Evolutionary conservation across 1,140 invertebrate genomes (phyloP), one percentile per base, ranked within the genome.

Genomic region (Cepaea nemoralis): DNA sequence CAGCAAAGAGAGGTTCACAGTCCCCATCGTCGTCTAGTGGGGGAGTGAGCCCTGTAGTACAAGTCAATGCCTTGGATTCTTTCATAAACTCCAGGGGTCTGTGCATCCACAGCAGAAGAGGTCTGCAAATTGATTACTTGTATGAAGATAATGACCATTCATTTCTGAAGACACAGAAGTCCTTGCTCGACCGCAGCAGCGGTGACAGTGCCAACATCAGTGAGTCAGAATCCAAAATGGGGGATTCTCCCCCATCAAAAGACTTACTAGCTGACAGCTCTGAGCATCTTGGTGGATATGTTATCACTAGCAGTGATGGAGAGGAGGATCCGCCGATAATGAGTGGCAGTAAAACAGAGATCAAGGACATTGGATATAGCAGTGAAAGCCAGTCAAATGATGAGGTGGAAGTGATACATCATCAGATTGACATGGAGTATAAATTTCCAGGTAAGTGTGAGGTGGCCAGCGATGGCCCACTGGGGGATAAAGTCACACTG

Each of bases 331-430:
- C 55, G 8, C 77, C 59, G 16, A 27, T 42, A 14, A 40, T 79
- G 35, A 78, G 77, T 22, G 39, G 82, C 71, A 80, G 33, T 19
- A 86, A 84, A 50, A 82, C 74, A 35, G 87, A 87, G 59, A 78
- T 80, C 42, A 87, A 87, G 70, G 91, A 91, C 83, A 85, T 91
- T 70, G 91, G 91, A 37, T 91, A 91, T 83, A 89, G 89, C 45
- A 91, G 90, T 84, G 91, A 90, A 81, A 90, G 90, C 76, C 89
- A 90, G 48, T 91, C 90, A 24, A 90, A 87, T 67, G 91, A 91
- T 77, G 91, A 91, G 73, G 84, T 85, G 2, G 87, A 87, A 63
- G 59, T 82, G 22, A 82, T 85, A 77, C 78, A 79, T 33, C 80
- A 83, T 37, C 84, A 85, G 81, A 85, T 82, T 55, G 77, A 80